These are phyloP conservation scores for Trichechus manatus DNA, from an alignment of 2,113 vertebrate species.

Conservation along the genomic window DNA sequence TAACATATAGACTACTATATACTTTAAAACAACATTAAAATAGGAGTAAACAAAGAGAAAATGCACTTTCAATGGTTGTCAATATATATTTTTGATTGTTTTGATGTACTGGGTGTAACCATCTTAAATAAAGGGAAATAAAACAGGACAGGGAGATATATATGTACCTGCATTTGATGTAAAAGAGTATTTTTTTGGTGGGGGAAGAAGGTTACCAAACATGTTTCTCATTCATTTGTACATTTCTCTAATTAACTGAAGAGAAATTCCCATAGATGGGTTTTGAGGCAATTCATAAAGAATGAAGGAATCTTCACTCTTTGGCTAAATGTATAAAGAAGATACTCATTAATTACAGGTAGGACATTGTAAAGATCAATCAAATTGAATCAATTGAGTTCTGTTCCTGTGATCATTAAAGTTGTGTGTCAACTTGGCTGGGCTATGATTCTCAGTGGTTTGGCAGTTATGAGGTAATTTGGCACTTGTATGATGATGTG, in stretches of 20 bases:
- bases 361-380: background rate
- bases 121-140: background rate
- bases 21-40: conserved; percentile 25
- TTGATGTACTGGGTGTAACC: background rate
- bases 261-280: background rate
- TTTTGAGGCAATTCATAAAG: conserved; percentile 29
- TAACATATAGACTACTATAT: background rate
- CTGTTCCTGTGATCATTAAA: background rate
- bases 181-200: background rate
- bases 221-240: background rate
- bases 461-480: too few species aligned
- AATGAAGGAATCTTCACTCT: conserved; percentile 32
- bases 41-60: conserved; percentile 18
- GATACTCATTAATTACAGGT: background rate
- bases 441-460: too few species aligned
- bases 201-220: background rate
- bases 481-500: too few species aligned
- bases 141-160: background rate
- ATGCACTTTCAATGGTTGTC: background rate
- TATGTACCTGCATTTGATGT: background rate
- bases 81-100: conserved; percentile 8
- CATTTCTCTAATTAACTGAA: conserved; percentile 28
- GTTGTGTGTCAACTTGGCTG: too few species aligned
- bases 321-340: conserved; percentile 28
- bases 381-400: background rate